Evolutionary conservation across 1,140 invertebrate species (phyloP).

Genomic region (Elymnias hypermnestra): DNA sequence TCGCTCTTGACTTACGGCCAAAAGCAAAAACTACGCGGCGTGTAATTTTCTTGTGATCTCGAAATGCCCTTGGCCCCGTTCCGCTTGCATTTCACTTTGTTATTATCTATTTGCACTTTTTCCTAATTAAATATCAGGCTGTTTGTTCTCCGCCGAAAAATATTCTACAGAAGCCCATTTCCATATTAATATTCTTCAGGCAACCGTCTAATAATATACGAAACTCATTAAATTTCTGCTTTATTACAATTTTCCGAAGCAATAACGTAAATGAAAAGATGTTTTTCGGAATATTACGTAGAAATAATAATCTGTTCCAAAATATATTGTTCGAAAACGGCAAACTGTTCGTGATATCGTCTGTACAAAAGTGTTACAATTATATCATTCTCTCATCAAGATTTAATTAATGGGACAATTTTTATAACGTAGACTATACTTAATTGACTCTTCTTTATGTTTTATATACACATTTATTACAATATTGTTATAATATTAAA

Average conservation of each 20-base stretch:
- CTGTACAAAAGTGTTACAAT: no score
- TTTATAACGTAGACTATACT: no score
- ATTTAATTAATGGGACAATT: no score
- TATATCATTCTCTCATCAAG: no score
- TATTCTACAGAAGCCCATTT: neutral
- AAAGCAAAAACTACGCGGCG: constrained; percentile 22
- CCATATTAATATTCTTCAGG: neutral
- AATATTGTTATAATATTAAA: no score
- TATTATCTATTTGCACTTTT: constrained; percentile 42
- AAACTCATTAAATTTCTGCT: constrained; percentile 9
- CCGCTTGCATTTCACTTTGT: constrained; percentile 38
- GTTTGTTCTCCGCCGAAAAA: neutral
- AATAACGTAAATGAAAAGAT: constrained; percentile 4
- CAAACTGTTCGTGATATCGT: no score
- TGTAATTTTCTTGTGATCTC: constrained; percentile 52
- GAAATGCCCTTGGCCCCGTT: constrained; percentile 31
- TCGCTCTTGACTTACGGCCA: constrained; percentile 7
- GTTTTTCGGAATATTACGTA: neutral
- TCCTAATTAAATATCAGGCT: constrained; percentile 22
- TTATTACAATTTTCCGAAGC: constrained; percentile 5
- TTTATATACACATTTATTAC: no score
- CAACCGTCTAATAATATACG: neutral
- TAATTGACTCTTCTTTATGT: no score
- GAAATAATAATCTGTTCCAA: no score
- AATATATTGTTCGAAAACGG: no score